phyloP scores from a whole-genome alignment of 2,113 vertebrate genomes.

The Thunnus maccoyii region DNA sequence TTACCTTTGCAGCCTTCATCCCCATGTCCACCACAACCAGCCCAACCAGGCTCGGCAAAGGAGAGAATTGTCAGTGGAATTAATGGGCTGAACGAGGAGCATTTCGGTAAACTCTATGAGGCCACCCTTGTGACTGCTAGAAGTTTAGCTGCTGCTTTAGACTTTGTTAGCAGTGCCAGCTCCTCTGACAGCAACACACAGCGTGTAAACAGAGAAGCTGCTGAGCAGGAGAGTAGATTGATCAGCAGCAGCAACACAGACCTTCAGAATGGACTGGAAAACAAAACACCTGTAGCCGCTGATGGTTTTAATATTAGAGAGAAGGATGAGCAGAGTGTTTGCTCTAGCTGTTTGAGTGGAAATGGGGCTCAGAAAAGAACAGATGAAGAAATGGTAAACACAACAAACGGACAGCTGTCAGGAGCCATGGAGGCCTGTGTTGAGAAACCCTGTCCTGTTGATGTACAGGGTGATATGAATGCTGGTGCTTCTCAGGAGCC shows the following conservation, averaged over 20 bases:
- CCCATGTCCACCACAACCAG: conserved; percentile 20
- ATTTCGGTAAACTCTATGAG: conserved; percentile 92
- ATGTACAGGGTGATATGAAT: conserved; percentile 48
- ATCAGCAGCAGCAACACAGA: conserved; percentile 22
- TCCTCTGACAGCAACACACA: conserved; percentile 35
- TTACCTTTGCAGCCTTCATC: conserved; percentile 24
- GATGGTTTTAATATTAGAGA: conserved; percentile 66
- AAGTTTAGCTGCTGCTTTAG: conserved; percentile 93
- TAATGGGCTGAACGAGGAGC: conserved; percentile 90
- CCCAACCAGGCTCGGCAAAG: conserved; percentile 73
- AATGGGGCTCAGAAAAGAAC: conserved; percentile 64
- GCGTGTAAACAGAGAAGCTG: conserved; percentile 23
- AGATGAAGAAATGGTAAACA: conserved; percentile 70
- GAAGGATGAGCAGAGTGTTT: conserved; percentile 84
- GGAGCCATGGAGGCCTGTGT: conserved; percentile 78
- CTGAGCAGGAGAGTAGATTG: conserved; percentile 3
- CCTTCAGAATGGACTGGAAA: conserved; percentile 45
- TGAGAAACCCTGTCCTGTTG: conserved; percentile 59
- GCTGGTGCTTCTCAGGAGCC: conserved; percentile 47
- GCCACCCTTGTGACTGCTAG: conserved; percentile 95
- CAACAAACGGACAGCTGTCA: conserved; percentile 71
- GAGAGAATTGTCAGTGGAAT: conserved; percentile 88
- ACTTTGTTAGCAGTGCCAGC: conserved; percentile 89
- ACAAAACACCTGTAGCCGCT: background rate
- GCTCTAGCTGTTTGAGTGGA: conserved; percentile 88